Conservation (phyloP, 2,797 vertebrate species). For the Sebastes umbrosus region DNA sequence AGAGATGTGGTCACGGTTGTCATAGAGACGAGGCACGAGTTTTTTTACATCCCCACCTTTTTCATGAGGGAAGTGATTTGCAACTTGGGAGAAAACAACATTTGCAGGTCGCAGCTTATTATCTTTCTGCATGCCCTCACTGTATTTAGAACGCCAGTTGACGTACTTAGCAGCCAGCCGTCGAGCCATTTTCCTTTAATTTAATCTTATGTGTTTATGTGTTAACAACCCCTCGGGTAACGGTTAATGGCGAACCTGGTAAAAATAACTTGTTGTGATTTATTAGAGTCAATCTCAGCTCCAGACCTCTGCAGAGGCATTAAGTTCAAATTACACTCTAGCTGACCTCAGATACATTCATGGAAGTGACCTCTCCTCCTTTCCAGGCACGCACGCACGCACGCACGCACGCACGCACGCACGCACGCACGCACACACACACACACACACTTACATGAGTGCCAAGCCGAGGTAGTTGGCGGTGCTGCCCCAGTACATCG, state of each 20-base stretch:
- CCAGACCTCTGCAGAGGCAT: background rate
- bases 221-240: background rate
- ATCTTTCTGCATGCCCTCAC: background rate
- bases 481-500: conserved; percentile 98
- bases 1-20: conserved; percentile 57
- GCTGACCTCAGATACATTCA: background rate
- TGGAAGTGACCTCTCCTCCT: background rate
- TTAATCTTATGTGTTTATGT: background rate
- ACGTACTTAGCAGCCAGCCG: background rate
- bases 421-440: background rate
- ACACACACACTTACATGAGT: conserved; percentile 87
- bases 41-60: conserved; percentile 6
- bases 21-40: conserved; percentile 58
- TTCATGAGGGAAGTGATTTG: conserved; percentile 18
- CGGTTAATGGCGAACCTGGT: background rate
- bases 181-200: background rate
- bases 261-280: background rate
- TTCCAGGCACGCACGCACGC: background rate
- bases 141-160: conserved; percentile 1
- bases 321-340: background rate
- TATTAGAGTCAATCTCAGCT: background rate
- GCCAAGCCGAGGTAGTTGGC: conserved; percentile 92
- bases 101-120: conserved; percentile 4
- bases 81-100: conserved; percentile 8
- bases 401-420: conserved; percentile 56